Conservation (phyloP, 2,113 vertebrate species). For the Pholis gunnellus region DNA sequence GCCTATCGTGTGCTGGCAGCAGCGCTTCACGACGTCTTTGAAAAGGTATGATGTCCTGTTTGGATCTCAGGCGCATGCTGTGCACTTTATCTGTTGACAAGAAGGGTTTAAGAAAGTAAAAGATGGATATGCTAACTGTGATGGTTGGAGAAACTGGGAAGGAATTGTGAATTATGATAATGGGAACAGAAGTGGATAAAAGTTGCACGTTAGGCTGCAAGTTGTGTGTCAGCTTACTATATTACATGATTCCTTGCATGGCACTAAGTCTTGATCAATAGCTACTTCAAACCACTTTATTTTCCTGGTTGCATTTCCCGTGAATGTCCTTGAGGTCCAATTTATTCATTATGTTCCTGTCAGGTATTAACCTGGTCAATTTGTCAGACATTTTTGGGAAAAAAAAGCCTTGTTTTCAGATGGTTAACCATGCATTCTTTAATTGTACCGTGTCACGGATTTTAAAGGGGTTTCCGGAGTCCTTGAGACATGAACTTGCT, state of each 20-base stretch:
- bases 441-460: conserved; percentile 31
- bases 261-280: conserved; percentile 30
- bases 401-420: conserved; percentile 17
- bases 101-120: neutral
- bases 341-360: conserved; percentile 26
- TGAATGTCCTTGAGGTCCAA: conserved; percentile 26
- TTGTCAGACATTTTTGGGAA: neutral
- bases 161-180: neutral
- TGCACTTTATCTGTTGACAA: neutral
- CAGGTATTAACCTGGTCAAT: conserved; percentile 18
- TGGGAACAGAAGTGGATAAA: conserved; percentile 1
- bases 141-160: neutral
- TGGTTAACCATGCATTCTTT: conserved; percentile 39
- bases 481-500: conserved; percentile 18
- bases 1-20: conserved; percentile 90
- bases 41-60: conserved; percentile 82
- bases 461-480: conserved; percentile 3
- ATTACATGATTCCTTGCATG: neutral
- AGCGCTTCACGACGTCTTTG: conserved; percentile 86
- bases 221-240: neutral
- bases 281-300: conserved; percentile 24
- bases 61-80: neutral
- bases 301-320: neutral
- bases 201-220: neutral
- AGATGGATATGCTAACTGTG: neutral